Base-by-base conservation (phyloP, 92 coral and sea anemone species). In the Paragorgia papillata region DNA sequence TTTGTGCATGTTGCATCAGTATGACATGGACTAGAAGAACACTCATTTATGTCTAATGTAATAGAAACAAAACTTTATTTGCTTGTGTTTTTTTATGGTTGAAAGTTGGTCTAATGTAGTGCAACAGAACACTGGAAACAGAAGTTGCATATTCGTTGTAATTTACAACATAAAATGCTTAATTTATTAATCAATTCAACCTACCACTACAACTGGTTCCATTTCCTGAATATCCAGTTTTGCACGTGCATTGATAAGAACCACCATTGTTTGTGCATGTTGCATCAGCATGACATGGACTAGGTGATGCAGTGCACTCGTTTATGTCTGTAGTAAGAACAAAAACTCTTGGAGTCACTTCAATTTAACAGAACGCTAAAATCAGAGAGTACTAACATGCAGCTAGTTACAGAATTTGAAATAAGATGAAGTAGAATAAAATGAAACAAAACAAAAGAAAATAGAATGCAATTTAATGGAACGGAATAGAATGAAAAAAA, bases 1-100 rank as follows among this genome's bases (percentile, higher is more conserved):
- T 86, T 86, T 28, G 48, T 61, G 46, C 89, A 86, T 25, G 63
- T n/a, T 12, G 92, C 86, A 15, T 46, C n/a, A 46, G 2, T 46
- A 46, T 46, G 53, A 46, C 53, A 46, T 46, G n/a, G 53, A 46
- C n/a, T 6, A n/a, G 17, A 2, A 7, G 2, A 46, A 46, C 53
- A 46, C n/a, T 46, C 53, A 15, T 46, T 46, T 46, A 46, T 46
- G 53, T 46, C 53, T 46, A 46, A 7, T 4, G 43, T 37, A 37
- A 4, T 4, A 37, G 10, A 25, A 80, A 37, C 5, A 37, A 5
- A 37, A 4, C 12, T 37, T 37, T 37, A 12, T 37, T n/a, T n/a
- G n/a, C n/a, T n/a, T n/a, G n/a, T n/a, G n/a, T n/a, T 12, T 4
- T 37, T 5, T 4, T 4, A 46, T 25, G 6, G 57, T 57, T 7